A percentile compares a stretch with the other conserved stretches of the same genome.
phyloP scores from a whole-genome alignment of 2,113 vertebrate species.

The Odontesthes bonariensis region DNA sequence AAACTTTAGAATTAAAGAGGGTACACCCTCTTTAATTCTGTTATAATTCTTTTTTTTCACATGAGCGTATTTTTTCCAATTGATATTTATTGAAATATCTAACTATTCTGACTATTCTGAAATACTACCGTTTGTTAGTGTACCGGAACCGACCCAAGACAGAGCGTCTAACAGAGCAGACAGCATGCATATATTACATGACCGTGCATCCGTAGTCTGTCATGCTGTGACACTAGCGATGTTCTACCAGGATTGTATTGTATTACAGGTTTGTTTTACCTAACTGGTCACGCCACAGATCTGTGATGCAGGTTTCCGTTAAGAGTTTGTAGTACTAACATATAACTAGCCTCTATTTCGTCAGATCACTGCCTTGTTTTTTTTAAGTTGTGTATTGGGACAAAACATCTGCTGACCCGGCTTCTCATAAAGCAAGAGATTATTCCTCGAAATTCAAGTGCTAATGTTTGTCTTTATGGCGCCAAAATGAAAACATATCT shows the following conservation, averaged over 20 bases:
- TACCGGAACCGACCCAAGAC: slow-evolving; percentile 3
- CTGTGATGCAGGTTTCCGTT: slow-evolving; percentile 20
- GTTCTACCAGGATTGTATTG: background rate
- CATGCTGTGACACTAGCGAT: background rate
- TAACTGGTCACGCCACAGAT: background rate
- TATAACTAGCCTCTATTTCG: background rate
- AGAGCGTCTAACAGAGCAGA: background rate
- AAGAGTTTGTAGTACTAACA: slow-evolving; percentile 21
- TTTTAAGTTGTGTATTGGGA: background rate
- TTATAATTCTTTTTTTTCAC: too few species aligned
- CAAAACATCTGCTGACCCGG: background rate
- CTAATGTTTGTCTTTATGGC: background rate
- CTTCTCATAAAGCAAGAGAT: background rate
- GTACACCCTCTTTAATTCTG: too few species aligned
- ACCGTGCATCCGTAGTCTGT: background rate
- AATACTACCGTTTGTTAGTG: background rate
- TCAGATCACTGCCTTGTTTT: slow-evolving; percentile 9
- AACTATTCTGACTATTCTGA: too few species aligned
- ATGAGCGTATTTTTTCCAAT: too few species aligned
- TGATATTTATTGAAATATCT: too few species aligned
- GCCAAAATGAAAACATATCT: background rate
- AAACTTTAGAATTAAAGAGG: too few species aligned
- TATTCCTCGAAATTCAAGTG: background rate
- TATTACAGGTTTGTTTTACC: slow-evolving; percentile 7
- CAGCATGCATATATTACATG: background rate